Percentiles rank a stretch among this genome's conserved stretches.
Evolutionary conservation across 2,113 vertebrate species (phyloP).

Genomic region (Trachemys scripta): DNA sequence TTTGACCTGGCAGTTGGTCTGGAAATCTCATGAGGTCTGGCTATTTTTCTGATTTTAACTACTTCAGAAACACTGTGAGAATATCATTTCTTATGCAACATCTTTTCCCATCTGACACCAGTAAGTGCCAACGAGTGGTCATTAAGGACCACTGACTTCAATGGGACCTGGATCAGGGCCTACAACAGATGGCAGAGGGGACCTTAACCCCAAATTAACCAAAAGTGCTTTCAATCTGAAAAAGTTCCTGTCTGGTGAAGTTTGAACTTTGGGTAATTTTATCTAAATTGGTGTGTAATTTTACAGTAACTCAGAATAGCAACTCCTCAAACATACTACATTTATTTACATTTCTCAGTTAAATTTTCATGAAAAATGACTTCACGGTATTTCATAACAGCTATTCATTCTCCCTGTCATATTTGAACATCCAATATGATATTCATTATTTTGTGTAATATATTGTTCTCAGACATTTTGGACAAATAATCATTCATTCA

Average conservation of each 20-base stretch:
- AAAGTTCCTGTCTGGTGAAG: not conserved
- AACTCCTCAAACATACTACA: not conserved
- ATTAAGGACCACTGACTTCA: not conserved
- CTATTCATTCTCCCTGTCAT: conserved; percentile 7
- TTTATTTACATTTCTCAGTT: not conserved
- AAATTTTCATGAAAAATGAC: not conserved
- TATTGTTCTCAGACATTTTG: conserved; percentile 36
- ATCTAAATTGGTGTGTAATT: not conserved
- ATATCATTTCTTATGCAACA: not conserved
- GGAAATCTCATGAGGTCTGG: not conserved
- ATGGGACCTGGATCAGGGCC: not conserved
- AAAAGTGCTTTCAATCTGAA: not conserved
- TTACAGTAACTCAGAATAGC: not conserved
- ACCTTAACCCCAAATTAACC: not conserved
- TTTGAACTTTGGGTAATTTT: not conserved
- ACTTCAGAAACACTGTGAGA: not conserved
- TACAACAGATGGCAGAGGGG: not conserved
- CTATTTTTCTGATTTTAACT: not conserved
- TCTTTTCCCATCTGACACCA: not conserved
- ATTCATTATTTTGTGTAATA: conserved; percentile 11
- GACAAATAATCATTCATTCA: conserved; percentile 26
- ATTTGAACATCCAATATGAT: conserved; percentile 14
- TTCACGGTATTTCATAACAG: not conserved
- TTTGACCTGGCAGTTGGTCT: not conserved
- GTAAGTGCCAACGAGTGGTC: not conserved